phyloP scores from a whole-genome alignment of 1,140 invertebrate species.

The Heliothis subflexa region DNA sequence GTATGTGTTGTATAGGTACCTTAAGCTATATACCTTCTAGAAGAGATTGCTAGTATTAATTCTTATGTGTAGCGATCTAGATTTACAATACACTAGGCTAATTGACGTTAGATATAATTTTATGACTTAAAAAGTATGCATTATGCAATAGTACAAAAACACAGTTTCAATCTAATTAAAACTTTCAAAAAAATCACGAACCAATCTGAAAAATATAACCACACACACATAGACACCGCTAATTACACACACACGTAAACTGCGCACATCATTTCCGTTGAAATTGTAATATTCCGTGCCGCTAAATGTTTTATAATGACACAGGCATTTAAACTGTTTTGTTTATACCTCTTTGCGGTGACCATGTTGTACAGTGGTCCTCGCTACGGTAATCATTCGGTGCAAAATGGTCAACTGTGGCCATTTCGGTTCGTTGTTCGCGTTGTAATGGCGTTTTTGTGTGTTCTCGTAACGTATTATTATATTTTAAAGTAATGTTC shows the following conservation, averaged over 20 bases:
- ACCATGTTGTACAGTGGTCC: conserved; percentile 11
- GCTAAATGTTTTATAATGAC: conserved; percentile 46
- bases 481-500: background rate
- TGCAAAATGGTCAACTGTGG: background rate
- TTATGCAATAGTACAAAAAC: no score
- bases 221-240: background rate
- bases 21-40: no score
- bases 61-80: no score
- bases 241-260: background rate
- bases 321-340: conserved; percentile 43
- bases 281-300: conserved; percentile 44
- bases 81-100: no score
- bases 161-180: no score
- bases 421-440: background rate
- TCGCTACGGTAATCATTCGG: background rate
- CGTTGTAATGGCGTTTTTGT: conserved; percentile 7
- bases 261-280: conserved; percentile 18
- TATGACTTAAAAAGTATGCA: no score
- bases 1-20: no score
- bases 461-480: background rate
- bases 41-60: no score
- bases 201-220: background rate
- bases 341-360: conserved; percentile 37
- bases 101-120: no score
- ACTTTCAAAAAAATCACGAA: no score